These are phyloP conservation scores for Ceyx erithaca DNA, from an alignment of 2,797 vertebrate genomes.

Conservation along the genomic window DNA sequence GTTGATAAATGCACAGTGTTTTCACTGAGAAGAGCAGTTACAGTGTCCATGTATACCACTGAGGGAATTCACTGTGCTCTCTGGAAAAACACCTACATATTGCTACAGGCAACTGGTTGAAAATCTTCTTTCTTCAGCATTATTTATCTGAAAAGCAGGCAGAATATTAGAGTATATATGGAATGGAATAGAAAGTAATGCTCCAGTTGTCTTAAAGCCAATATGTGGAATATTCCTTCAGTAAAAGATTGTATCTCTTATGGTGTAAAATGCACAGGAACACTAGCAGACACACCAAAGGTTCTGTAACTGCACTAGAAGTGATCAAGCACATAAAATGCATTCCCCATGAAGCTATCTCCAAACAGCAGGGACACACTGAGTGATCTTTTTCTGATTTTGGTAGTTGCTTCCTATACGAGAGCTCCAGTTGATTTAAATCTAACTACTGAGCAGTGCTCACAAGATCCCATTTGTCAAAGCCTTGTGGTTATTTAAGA, in stretches of 20 bases:
- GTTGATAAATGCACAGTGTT: slow-evolving; percentile 2
- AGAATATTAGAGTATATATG: background rate
- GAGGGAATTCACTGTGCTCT: background rate
- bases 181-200: background rate
- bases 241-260: background rate
- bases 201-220: background rate
- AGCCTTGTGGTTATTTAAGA: slow-evolving; percentile 53
- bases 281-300: background rate
- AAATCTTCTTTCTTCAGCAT: background rate
- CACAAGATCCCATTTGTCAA: slow-evolving; percentile 45
- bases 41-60: background rate
- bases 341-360: slow-evolving; percentile 28
- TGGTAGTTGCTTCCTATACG: background rate
- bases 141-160: background rate
- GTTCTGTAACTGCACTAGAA: background rate
- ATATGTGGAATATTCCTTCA: background rate
- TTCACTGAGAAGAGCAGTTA: background rate
- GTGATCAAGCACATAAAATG: background rate
- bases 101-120: background rate
- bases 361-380: slow-evolving; percentile 27
- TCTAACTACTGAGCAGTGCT: background rate
- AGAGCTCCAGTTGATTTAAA: slow-evolving; percentile 17
- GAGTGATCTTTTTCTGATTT: slow-evolving; percentile 37
- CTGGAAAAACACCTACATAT: background rate
- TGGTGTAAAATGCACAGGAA: background rate